These are phyloP conservation scores for Parascotia fuliginaria DNA, from an alignment of 2,888 invertebrate species.

Conservation along the genomic window DNA sequence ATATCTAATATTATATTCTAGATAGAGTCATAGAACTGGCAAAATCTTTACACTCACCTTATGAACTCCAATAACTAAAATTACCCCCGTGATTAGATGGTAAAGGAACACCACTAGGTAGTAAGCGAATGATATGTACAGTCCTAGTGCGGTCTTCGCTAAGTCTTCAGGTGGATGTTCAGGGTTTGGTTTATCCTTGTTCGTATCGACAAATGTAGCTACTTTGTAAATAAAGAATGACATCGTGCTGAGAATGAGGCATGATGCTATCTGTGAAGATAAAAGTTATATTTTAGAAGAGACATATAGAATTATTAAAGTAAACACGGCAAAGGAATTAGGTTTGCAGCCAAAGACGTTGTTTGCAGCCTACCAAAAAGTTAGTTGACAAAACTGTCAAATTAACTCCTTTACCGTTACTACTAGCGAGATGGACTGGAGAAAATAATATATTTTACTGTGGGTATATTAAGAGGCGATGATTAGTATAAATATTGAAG, in stretches of 20 bases:
- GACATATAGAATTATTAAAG: no score
- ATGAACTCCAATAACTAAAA: conserved; percentile 70
- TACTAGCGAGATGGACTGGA: no score
- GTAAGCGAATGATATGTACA: conserved; percentile 71
- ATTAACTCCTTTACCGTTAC: no score
- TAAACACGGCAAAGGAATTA: no score
- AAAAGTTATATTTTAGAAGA: not conserved
- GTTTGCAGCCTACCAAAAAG: no score
- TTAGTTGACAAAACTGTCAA: no score
- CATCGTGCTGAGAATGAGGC: conserved; percentile 46
- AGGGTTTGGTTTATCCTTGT: conserved; percentile 44
- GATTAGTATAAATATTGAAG: no score
- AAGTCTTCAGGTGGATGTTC: conserved; percentile 59
- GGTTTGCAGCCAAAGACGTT: no score
- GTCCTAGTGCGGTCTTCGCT: conserved; percentile 49
- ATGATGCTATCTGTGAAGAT: conserved; percentile 60
- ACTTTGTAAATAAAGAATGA: conserved; percentile 64
- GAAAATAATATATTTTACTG: no score
- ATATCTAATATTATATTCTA: no score
- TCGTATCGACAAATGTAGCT: conserved; percentile 50
- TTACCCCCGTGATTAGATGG: conserved; percentile 58
- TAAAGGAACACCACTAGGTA: conserved; percentile 64
- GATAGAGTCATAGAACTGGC: no score
- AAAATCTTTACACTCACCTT: conserved; percentile 51
- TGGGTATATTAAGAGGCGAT: no score